A percentile compares a stretch with the other conserved stretches of the same genome.
Conservation (phyloP, 2,888 invertebrate genomes). For the Apotomis turbidana region DNA sequence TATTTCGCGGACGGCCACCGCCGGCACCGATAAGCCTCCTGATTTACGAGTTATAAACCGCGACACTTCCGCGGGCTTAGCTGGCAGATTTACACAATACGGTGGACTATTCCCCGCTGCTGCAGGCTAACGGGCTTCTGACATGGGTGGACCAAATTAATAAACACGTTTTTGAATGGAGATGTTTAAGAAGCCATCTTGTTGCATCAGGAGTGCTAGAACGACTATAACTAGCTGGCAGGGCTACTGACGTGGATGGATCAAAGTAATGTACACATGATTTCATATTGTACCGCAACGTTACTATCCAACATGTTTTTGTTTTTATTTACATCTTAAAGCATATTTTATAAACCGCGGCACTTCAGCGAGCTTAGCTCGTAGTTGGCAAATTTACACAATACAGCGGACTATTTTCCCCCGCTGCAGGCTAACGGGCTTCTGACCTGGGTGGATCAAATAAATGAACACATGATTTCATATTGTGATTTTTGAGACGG, state of each 20-base stretch:
- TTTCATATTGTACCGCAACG: neutral
- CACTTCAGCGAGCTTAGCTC: constrained; percentile 73
- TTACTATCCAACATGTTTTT: no score
- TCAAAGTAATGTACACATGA: no score
- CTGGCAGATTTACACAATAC: constrained; percentile 62
- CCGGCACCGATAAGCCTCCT: constrained; percentile 73
- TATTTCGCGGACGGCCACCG: constrained; percentile 64
- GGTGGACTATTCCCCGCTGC: constrained; percentile 42
- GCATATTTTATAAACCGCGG: constrained; percentile 63
- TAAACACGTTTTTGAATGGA: neutral
- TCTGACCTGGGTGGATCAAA: constrained; percentile 28
- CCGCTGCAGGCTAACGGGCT: constrained; percentile 45
- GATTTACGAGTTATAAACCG: constrained; percentile 77
- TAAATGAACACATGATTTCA: neutral
- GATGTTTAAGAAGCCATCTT: no score
- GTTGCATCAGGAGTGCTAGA: no score
- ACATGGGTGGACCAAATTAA: constrained; percentile 10
- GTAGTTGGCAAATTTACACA: constrained; percentile 64
- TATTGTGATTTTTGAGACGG: neutral
- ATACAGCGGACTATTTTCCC: constrained; percentile 45
- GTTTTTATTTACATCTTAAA: no score
- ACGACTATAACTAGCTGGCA: no score
- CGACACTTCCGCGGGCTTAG: constrained; percentile 72
- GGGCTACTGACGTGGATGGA: no score
- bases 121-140: constrained; percentile 46